Percentiles rank a stretch among this genome's conserved stretches.
phyloP scores from a whole-genome alignment of 2,113 vertebrate genomes.

The Puffinus mauretanicus region DNA sequence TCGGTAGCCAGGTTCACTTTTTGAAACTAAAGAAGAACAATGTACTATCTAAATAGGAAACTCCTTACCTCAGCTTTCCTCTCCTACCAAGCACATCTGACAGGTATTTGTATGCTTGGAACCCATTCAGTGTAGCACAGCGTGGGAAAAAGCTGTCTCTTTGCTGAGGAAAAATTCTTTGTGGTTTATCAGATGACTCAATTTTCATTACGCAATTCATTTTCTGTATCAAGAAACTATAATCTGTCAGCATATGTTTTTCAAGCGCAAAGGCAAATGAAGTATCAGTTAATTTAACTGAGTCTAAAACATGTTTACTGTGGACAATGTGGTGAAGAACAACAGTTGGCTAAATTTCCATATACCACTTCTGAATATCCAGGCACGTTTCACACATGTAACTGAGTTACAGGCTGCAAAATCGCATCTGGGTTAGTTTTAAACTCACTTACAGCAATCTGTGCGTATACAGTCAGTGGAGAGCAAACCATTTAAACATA shows the following conservation, averaged over 20 bases:
- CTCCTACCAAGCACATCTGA: background rate
- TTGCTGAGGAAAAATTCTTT: background rate
- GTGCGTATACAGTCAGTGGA: background rate
- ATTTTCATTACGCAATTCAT: background rate
- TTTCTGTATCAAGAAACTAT: background rate
- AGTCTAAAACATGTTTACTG: background rate
- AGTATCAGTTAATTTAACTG: background rate
- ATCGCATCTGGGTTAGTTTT: background rate
- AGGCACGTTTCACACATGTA: rapidly evolving
- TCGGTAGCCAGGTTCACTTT: background rate
- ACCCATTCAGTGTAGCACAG: background rate
- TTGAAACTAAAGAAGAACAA: background rate
- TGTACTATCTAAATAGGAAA: background rate
- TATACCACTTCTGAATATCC: background rate
- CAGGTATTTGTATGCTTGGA: background rate
- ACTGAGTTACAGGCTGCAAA: background rate
- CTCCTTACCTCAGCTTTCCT: background rate
- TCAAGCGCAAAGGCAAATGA: background rate
- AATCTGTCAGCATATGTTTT: background rate
- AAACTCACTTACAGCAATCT: background rate
- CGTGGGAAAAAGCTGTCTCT: background rate
- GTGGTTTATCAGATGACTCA: background rate
- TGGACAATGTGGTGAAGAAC: background rate
- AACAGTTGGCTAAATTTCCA: background rate
- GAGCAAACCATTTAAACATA: background rate